Base-by-base conservation (phyloP, 1,140 invertebrate genomes). In the Bombus superbus region DNA sequence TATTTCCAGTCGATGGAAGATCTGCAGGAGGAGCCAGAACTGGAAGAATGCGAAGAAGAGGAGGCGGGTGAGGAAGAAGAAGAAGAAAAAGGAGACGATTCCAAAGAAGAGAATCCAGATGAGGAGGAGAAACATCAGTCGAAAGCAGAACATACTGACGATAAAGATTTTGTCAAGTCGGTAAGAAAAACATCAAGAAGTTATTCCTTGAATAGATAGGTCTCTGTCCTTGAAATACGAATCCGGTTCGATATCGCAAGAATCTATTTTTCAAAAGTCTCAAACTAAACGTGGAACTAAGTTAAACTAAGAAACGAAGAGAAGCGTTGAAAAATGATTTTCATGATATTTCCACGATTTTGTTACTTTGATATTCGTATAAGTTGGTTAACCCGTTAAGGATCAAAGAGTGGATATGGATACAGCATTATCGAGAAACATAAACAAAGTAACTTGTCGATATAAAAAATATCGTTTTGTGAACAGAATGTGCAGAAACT, bases 31-130 rank as follows among this genome's bases (percentile, higher is more conserved):
- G 96, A 96, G 83, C 94, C 95, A 18, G 96, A 96, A 89, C 84
- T 95, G 15, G 95, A 94, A 84, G 94, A 96, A 88, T 92, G 91
- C 62, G 95, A 96, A 85, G 95, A 96, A 87, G 96, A 96, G 82
- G 96, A 96, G 38, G 93, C 92, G 13, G 94, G 94, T 42, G 93
- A 92, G 11, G 94, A 94, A 83, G 94, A 95, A 35, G 91, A 93
- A n/a, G 89, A 94, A 35, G 89, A 86, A 53, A 88, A 88, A 62
- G 72, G 89, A 22, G 59, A 87, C 22, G 82, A 91, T n/a, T 47
- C 25, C 2, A 82, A 66, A 32, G 22, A 32, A n/a, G 71, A 69
- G 22, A 62, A 81, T 13, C 9, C 40, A 13, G 66, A 80, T 28
- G 53, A 32, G n/a, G 80, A 89, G 13, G 83, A 87, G 18, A 40